Evolutionary conservation across 2,888 invertebrate genomes (phyloP), one percentile per base, ranked within the genome.

Genomic region (Dioctria rufipes): DNA sequence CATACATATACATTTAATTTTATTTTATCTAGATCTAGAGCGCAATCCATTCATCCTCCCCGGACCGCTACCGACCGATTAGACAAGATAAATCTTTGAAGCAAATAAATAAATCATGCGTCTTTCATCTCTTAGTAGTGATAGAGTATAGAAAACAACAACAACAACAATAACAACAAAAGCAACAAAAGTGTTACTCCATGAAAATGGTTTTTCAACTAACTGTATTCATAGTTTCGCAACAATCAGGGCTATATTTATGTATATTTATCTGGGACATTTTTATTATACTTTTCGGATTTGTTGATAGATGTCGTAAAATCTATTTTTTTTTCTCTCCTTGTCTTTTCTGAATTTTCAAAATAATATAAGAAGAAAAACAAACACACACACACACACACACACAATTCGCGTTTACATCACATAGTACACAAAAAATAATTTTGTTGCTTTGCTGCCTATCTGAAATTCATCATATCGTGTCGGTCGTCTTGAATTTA

Each of bases 261-360:
- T 58, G n/a, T 73, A 73, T 73, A 73, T 73, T 54, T 58, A 58
- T n/a, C 73, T 73, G 58, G 73, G 73, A 73, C 73, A 73, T 54
- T 73, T 73, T 73, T 73, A 73, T 73, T 40, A 25, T 25, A 25
- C 42, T 58, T 42, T 73, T 73, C 73, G 58, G 73, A 73, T 40
- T 25, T 25, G 25, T 25, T 73, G 73, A n/a, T 73, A 58, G 9
- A 13, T 42, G 42, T 73, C 73, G 60, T 25, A 73, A 73, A 54
- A 40, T 8, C 4, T 66, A 3, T 66, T 42, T 63, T 63, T 39
- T 49, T 71, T 54, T 37, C 25, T 25, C 25, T 25, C 25, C 25
- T 25, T 25, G 25, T 25, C 25, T 71, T 71, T 51, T 71, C 51
- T 71, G 37, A 39, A 51, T 73, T 58, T 58, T 73, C 73, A 60